A percentile compares a stretch with the other conserved stretches of the same genome.
These are phyloP conservation scores for Callipepla squamata DNA, from an alignment of 2,113 vertebrate genomes.

Conservation along the genomic window DNA sequence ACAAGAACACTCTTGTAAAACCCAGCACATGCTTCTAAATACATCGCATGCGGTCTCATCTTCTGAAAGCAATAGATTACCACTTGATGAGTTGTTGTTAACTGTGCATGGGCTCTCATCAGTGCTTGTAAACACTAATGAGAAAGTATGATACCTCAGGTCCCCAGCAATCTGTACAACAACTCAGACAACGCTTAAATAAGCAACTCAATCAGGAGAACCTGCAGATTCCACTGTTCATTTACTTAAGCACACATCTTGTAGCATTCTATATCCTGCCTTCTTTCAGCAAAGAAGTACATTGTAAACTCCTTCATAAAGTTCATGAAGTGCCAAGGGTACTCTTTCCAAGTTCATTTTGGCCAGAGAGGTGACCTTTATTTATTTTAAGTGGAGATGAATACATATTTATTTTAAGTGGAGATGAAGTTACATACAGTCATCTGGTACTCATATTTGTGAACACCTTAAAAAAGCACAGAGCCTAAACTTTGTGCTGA, in stretches of 20 bases:
- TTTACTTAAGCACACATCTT: not conserved
- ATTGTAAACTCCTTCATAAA: not conserved
- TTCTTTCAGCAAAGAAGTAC: not conserved
- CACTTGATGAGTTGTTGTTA: not conserved
- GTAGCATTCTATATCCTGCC: not conserved
- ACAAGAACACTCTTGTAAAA: not conserved
- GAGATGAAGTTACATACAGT: not conserved
- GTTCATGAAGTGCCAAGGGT: not conserved
- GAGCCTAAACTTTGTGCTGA: not conserved
- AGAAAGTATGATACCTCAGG: not conserved
- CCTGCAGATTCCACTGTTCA: not conserved
- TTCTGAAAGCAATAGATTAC: not conserved
- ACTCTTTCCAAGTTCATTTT: not conserved
- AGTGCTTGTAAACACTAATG: not conserved
- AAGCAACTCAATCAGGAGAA: not conserved
- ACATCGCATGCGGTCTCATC: not conserved
- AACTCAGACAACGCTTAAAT: not conserved
- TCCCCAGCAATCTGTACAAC: not conserved
- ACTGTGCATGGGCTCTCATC: not conserved
- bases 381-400: not conserved
- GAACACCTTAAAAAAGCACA: not conserved
- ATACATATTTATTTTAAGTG: not conserved
- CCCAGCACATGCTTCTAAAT: not conserved
- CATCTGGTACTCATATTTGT: not conserved
- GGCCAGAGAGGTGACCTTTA: not conserved